These are phyloP conservation scores for Vulpes ferrilata DNA, from an alignment of 2,113 vertebrate species.

Conservation along the genomic window DNA sequence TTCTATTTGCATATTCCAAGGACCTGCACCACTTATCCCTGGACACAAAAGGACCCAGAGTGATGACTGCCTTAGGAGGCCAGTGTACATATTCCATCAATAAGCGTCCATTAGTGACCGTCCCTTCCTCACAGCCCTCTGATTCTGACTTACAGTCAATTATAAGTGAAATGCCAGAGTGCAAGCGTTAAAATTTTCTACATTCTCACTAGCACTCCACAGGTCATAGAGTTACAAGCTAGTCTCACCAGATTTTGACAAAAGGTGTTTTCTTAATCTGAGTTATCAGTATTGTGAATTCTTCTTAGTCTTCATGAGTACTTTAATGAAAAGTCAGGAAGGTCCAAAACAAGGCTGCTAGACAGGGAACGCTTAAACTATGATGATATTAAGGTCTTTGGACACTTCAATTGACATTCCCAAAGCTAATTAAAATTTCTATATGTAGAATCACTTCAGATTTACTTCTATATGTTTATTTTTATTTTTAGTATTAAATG, in stretches of 20 bases:
- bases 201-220: neutral
- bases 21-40: neutral
- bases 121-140: neutral
- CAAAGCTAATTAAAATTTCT: neutral
- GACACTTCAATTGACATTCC: neutral
- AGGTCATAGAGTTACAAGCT: neutral
- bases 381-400: neutral
- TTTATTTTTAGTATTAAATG: conserved; percentile 1
- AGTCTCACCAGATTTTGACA: neutral
- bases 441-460: neutral
- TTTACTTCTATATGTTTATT: neutral
- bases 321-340: neutral
- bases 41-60: neutral
- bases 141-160: neutral
- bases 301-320: neutral
- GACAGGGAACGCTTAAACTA: neutral
- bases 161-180: neutral
- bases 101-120: neutral
- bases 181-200: neutral
- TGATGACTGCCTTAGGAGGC: neutral
- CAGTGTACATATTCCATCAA: fast-evolving
- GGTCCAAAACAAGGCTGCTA: neutral
- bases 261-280: neutral
- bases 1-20: neutral
- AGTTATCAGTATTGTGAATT: neutral